Evolutionary conservation across 2,888 invertebrate species (phyloP), one percentile per base, ranked within the genome.

Genomic region (Synanthedon formicaeformis): DNA sequence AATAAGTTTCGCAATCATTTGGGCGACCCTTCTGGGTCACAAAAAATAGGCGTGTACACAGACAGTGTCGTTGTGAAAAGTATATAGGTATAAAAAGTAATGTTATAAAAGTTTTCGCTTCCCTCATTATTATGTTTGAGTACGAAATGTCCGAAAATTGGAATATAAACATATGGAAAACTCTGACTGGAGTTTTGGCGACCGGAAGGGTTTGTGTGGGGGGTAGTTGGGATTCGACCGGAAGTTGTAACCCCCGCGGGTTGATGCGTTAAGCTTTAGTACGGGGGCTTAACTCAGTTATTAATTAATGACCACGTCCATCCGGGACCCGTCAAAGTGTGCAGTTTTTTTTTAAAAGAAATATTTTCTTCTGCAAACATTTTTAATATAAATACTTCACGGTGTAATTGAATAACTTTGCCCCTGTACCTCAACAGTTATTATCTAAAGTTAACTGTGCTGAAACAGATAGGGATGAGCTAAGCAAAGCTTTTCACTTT

Each of bases 181-280:
- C 45, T 45, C 45, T 45, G n/a, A 12, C n/a, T 12, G 45, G 76
- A 80, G 74, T 79, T 81, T 76, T 72, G 74, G 70, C 73, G 76
- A 75, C 78, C 83, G 83, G 82, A 83, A 79, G 76, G 71, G 78
- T 76, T 75, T 69, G 76, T 66, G 34, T 34, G 8, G 78, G 72
- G 65, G 68, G 71, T 68, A 73, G 73, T 75, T 77, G 80, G 82
- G 79, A 78, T 80, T 79, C 75, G 78, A 78, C 84, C 83, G 85
- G 85, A 84, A 80, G 72, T 81, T 79, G 68, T 70, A 70, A 71
- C 67, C 65, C 70, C 75, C 74, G 67, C 63, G 71, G 69, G 65
- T 67, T 78, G 78, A 81, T 82, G 78, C 79, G 82, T 81, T 82
- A 75, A 81, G 78, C 82, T 78, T 69, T 69, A 69, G 74, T 73